A percentile compares a stretch with the other conserved stretches of the same genome.
Evolutionary conservation across 2,888 invertebrate genomes (phyloP).

Genomic region (Thecophora atra): DNA sequence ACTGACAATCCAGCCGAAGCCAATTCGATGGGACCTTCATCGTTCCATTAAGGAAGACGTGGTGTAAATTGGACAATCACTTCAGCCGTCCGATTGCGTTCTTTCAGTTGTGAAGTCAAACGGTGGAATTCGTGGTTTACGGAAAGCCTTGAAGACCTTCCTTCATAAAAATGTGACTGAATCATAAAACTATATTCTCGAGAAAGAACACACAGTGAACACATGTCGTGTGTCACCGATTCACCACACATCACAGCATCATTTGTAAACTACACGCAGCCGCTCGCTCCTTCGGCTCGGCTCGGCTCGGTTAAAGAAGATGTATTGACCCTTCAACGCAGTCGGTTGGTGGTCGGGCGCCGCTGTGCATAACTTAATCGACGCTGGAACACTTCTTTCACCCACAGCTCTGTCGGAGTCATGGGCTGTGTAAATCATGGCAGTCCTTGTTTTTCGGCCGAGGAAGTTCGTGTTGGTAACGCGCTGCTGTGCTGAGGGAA

Average conservation of each 20-base stretch:
- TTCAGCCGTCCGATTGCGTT: too few relatives aligned
- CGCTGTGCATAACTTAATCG: constrained; percentile 39
- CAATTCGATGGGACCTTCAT: too few relatives aligned
- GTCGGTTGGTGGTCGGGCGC: constrained; percentile 23
- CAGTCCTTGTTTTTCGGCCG: constrained; percentile 25
- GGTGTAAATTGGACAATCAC: too few relatives aligned
- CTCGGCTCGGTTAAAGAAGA: constrained; percentile 47
- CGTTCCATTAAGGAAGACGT: too few relatives aligned
- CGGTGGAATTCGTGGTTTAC: too few relatives aligned
- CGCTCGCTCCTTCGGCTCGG: constrained; percentile 5
- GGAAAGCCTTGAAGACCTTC: not conserved
- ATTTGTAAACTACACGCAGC: constrained; percentile 58
- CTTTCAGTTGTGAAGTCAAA: too few relatives aligned
- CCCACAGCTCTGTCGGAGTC: not conserved
- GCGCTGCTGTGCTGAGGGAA: constrained; percentile 37
- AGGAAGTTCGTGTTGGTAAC: not conserved
- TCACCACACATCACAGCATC: constrained; percentile 51
- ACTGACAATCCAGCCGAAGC: too few relatives aligned
- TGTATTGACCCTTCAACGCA: constrained; percentile 59
- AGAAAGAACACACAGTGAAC: constrained; percentile 38
- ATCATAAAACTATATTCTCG: constrained; percentile 64
- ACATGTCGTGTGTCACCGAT: constrained; percentile 39
- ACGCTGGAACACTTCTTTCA: constrained; percentile 49
- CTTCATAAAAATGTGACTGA: constrained; percentile 58
- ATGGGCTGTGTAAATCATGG: constrained; percentile 34